phyloP scores from a whole-genome alignment of 2,113 vertebrate genomes.

The Leucopternis melanops region DNA sequence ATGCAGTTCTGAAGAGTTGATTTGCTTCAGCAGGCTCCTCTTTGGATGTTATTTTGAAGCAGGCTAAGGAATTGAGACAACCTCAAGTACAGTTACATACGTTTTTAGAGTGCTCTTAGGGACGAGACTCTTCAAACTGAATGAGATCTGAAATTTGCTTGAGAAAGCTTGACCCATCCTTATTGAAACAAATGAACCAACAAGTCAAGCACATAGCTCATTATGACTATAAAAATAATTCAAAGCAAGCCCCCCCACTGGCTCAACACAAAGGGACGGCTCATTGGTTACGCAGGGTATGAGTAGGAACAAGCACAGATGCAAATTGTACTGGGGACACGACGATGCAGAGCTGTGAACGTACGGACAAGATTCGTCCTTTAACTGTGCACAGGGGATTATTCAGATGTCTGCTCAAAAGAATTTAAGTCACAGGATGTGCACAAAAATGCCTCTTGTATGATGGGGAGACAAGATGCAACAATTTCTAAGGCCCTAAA shows the following conservation, averaged over 20 bases:
- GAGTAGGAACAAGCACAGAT: background rate
- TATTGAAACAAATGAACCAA: conserved; percentile 42
- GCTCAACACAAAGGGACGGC: background rate
- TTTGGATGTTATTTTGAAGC: background rate
- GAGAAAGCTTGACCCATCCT: background rate
- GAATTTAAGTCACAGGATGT: background rate
- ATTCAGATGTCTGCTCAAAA: background rate
- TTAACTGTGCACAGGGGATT: background rate
- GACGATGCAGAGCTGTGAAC: background rate
- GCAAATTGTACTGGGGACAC: background rate
- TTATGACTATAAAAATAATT: background rate
- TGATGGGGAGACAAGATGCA: background rate
- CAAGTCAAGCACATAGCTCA: background rate
- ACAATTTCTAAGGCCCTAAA: background rate
- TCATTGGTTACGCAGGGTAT: background rate
- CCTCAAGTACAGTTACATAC: background rate
- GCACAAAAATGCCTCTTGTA: background rate
- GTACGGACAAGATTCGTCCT: background rate
- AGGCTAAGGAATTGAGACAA: background rate
- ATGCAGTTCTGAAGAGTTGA: background rate
- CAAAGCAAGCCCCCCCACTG: background rate
- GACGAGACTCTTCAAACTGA: background rate
- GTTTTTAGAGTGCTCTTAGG: background rate
- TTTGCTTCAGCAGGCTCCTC: background rate
- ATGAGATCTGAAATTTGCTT: conserved; percentile 5